Evolutionary conservation across 2,888 invertebrate genomes (phyloP).

Genomic region (Nysson spinosus): DNA sequence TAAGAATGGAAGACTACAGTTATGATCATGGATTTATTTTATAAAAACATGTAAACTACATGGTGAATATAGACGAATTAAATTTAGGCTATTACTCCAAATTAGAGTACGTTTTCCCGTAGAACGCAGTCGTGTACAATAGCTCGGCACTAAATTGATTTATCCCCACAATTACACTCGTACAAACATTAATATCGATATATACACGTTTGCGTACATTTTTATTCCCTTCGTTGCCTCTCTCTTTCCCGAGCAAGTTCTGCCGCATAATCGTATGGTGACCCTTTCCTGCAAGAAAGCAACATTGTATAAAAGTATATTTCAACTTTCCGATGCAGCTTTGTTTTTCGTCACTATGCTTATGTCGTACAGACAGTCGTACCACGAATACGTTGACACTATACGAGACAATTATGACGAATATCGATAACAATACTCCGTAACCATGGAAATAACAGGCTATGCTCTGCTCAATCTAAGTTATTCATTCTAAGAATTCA

Average conservation of each 20-base stretch:
- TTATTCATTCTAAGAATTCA: too few relatives aligned
- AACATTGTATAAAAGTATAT: conserved; percentile 8
- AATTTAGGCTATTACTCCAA: conserved; percentile 64
- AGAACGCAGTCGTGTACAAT: conserved; percentile 61
- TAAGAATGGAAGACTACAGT: conserved; percentile 2
- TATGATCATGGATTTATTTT: conserved; percentile 66
- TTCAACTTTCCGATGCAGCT: too few relatives aligned
- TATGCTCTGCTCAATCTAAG: too few relatives aligned
- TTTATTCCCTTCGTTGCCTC: conserved; percentile 74
- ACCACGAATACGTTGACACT: too few relatives aligned
- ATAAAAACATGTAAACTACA: conserved; percentile 75
- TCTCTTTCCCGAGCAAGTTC: conserved; percentile 76
- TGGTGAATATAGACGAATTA: conserved; percentile 66
- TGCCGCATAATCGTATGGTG: conserved; percentile 73
- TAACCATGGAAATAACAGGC: too few relatives aligned
- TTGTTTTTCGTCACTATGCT: too few relatives aligned
- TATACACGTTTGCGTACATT: conserved; percentile 43
- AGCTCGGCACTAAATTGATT: conserved; percentile 71
- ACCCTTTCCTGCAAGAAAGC: conserved; percentile 63
- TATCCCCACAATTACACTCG: conserved; percentile 62
- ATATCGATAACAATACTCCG: too few relatives aligned
- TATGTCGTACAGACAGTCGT: too few relatives aligned
- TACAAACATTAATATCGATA: conserved; percentile 61
- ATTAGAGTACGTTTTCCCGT: conserved; percentile 38
- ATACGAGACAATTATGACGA: too few relatives aligned